Conservation (phyloP, 2,888 invertebrate genomes). For the Epiblema foenella region DNA sequence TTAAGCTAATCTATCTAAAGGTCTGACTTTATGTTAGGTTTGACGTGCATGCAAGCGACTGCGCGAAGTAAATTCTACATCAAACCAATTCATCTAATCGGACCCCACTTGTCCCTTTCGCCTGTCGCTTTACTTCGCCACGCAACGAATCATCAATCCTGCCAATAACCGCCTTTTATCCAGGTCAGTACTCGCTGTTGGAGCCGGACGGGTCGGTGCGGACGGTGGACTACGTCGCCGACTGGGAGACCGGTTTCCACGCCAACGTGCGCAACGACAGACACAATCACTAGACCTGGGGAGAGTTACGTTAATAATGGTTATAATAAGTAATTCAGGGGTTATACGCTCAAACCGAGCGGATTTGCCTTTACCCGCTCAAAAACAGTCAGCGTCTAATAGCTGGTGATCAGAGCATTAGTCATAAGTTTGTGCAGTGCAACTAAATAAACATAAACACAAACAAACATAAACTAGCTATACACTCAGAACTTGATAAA, state of each 20-base stretch:
- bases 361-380: neutral
- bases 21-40: neutral
- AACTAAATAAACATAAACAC: too few relatives aligned
- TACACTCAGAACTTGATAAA: too few relatives aligned
- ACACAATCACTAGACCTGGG: slow-evolving; percentile 73
- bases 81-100: neutral
- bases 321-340: neutral
- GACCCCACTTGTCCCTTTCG: neutral
- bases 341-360: neutral
- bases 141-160: slow-evolving; percentile 28
- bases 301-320: slow-evolving; percentile 42
- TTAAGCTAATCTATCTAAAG: neutral
- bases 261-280: slow-evolving; percentile 89
- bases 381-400: neutral
- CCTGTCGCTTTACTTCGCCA: neutral
- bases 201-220: slow-evolving; percentile 91
- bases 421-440: too few relatives aligned
- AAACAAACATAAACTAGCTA: too few relatives aligned
- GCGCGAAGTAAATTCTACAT: neutral
- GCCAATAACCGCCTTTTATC: slow-evolving; percentile 51
- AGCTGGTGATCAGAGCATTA: too few relatives aligned
- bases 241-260: slow-evolving; percentile 92
- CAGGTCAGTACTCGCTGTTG: slow-evolving; percentile 87
- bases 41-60: neutral
- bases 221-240: slow-evolving; percentile 90